A percentile compares a stretch with the other conserved stretches of the same genome.
Conservation (phyloP, 2,113 vertebrate genomes). For the Carettochelys insculpta region DNA sequence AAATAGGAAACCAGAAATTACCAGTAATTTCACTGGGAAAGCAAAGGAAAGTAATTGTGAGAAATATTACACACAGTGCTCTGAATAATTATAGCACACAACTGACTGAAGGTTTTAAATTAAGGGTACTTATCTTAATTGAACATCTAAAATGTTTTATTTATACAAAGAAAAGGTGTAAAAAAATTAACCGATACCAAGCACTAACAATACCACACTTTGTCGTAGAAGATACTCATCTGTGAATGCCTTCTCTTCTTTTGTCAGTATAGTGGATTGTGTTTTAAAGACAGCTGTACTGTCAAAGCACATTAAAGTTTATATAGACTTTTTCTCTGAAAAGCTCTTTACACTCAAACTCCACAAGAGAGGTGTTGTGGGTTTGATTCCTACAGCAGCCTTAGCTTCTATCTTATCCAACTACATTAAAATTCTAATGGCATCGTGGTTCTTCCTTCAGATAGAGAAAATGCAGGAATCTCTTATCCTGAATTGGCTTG, state of each 20-base stretch:
- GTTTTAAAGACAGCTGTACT: background rate
- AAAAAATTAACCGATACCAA: conserved; percentile 55
- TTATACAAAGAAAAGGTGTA: conserved; percentile 80
- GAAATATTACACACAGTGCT: conserved; percentile 68
- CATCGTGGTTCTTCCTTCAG: background rate
- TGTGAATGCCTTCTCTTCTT: background rate
- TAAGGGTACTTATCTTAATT: conserved; percentile 87
- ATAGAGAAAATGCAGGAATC: rapidly evolving
- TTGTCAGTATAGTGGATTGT: background rate
- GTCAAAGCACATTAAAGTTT: background rate
- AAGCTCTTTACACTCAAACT: background rate
- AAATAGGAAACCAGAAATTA: conserved; percentile 83
- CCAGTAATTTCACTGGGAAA: conserved; percentile 78
- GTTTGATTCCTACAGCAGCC: background rate
- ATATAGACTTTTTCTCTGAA: background rate
- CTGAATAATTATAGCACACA: conserved; percentile 79
- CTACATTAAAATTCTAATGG: background rate
- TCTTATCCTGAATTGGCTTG: background rate
- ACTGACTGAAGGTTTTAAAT: conserved; percentile 82
- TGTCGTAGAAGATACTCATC: background rate
- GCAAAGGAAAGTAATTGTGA: conserved; percentile 80
- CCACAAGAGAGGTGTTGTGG: background rate
- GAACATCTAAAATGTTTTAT: conserved; percentile 84
- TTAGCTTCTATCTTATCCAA: background rate
- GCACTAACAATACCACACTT: background rate